A percentile compares a stretch with the other conserved stretches of the same genome.
phyloP scores from a whole-genome alignment of 2,113 vertebrate genomes.

The Psilopsiagon aymara region DNA sequence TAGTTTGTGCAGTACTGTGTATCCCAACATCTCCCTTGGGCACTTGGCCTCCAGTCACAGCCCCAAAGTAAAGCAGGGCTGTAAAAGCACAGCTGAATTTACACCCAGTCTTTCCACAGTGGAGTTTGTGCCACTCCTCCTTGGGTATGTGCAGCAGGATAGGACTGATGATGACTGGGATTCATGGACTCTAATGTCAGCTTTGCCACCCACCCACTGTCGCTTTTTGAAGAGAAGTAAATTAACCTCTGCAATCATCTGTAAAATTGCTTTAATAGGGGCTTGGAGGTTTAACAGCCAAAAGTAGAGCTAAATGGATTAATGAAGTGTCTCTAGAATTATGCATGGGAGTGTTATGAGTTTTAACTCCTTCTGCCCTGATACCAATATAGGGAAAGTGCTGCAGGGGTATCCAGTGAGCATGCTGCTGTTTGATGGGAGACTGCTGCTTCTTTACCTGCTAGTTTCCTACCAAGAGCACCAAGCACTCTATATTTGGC shows the following conservation, averaged over 20 bases:
- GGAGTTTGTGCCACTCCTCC: background rate
- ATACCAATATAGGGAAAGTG: background rate
- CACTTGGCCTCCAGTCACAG: background rate
- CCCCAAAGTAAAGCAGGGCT: background rate
- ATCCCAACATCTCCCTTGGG: background rate
- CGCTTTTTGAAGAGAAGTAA: constrained; percentile 17
- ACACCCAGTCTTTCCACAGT: background rate
- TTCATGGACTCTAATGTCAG: background rate
- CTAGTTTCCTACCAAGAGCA: background rate
- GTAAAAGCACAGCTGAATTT: background rate
- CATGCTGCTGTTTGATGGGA: background rate
- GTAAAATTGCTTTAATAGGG: constrained; percentile 41
- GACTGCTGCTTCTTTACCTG: background rate
- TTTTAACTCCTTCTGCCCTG: background rate
- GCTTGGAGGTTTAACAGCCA: background rate
- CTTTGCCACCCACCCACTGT: constrained; percentile 22
- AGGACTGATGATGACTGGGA: background rate
- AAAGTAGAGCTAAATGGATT: constrained; percentile 37
- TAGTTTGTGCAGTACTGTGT: background rate
- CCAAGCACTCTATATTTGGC: background rate
- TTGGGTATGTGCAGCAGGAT: background rate
- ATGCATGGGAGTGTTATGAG: background rate
- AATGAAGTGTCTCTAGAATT: constrained; percentile 17
- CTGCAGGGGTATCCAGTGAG: background rate
- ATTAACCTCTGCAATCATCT: constrained; percentile 61